Percentiles rank a stretch among this genome's conserved stretches.
phyloP scores from a whole-genome alignment of 2,797 vertebrate species.

The Podargus strigoides region DNA sequence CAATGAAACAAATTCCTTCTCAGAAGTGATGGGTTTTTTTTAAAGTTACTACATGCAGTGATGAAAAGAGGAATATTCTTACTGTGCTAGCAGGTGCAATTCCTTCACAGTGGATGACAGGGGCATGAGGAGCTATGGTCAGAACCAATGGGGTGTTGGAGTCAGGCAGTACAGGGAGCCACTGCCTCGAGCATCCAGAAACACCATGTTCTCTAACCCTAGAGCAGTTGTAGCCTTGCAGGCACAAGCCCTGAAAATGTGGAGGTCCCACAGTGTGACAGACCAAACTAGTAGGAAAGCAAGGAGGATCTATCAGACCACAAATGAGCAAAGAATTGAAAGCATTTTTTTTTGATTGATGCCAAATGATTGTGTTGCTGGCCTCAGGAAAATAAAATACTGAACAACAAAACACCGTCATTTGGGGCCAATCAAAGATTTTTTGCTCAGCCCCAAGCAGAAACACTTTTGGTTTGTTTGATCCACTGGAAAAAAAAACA shows the following conservation, averaged over 20 bases:
- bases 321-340: constrained; percentile 30
- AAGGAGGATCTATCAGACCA: constrained; percentile 31
- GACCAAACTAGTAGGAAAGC: not conserved
- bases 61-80: not conserved
- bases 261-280: not conserved
- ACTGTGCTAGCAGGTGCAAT: not conserved
- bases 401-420: constrained; percentile 2
- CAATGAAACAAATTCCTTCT: not conserved
- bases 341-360: not conserved
- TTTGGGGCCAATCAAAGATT: constrained; percentile 43
- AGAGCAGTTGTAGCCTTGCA: not conserved
- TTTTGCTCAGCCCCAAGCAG: not conserved
- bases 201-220: not conserved
- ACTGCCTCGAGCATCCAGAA: not conserved
- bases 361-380: constrained; percentile 28
- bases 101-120: not conserved
- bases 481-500: not conserved
- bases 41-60: not conserved
- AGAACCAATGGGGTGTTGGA: not conserved
- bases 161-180: not conserved
- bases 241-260: not conserved
- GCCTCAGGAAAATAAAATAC: constrained; percentile 7
- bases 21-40: not conserved
- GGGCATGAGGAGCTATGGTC: fast-evolving
- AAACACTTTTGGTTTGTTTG: not conserved